Conservation (phyloP, 2,888 invertebrate genomes). For the Latheticus oryzae region DNA sequence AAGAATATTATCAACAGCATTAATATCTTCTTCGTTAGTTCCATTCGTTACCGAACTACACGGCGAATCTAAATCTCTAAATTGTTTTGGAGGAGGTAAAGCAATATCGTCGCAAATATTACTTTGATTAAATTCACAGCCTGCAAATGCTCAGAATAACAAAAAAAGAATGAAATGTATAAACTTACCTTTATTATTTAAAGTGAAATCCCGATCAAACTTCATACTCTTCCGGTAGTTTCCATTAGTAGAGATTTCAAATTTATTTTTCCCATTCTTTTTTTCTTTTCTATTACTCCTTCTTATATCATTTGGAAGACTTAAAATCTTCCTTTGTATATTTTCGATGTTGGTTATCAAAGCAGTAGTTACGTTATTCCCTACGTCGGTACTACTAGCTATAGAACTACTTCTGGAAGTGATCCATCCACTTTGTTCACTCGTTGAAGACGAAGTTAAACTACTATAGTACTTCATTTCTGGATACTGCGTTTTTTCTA, state of each 20-base stretch:
- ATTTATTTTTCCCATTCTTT: conserved; percentile 27
- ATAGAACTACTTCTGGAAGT: conserved; percentile 79
- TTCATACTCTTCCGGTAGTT: conserved; percentile 45
- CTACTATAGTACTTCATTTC: conserved; percentile 53
- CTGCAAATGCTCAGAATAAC: no score
- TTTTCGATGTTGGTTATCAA: conserved; percentile 50
- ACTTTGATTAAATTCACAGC: conserved; percentile 58
- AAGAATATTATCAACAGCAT: conserved; percentile 77
- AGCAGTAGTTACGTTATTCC: conserved; percentile 51
- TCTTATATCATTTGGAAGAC: conserved; percentile 47
- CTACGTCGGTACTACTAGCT: conserved; percentile 65
- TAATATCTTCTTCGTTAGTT: conserved; percentile 56
- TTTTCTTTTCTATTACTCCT: conserved; percentile 47
- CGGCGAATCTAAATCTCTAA: conserved; percentile 83
- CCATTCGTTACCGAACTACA: conserved; percentile 55
- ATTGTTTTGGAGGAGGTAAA: conserved; percentile 85
- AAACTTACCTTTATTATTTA: conserved; percentile 52
- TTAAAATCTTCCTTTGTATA: conserved; percentile 51
- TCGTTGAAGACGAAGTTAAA: conserved; percentile 73
- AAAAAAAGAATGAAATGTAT: no score
- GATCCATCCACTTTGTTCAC: conserved; percentile 91
- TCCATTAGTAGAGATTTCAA: conserved; percentile 45
- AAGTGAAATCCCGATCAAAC: conserved; percentile 45
- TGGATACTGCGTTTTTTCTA: conserved; percentile 50
- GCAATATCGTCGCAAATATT: conserved; percentile 55